Conservation (phyloP, 2,797 vertebrate species). For the Hybognathus amarus region DNA sequence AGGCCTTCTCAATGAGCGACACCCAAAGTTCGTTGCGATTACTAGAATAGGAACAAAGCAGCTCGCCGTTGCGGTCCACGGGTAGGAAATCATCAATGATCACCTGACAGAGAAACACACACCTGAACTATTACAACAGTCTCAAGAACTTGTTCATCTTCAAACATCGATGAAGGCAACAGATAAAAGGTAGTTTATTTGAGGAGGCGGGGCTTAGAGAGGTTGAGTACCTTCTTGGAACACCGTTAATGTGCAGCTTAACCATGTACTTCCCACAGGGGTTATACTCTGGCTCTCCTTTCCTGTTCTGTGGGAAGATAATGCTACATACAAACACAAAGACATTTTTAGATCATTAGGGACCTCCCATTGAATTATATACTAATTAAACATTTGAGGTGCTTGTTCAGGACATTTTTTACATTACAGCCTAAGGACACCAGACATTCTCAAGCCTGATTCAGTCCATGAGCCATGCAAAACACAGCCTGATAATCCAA, state of each 20-base stretch:
- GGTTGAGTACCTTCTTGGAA: constrained; percentile 88
- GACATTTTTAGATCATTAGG: background rate
- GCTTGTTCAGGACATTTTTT: background rate
- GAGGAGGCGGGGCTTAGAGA: background rate
- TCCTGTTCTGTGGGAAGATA: constrained; percentile 97
- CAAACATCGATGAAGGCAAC: constrained; percentile 1
- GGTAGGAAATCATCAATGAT: constrained; percentile 97
- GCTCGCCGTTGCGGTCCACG: constrained; percentile 91
- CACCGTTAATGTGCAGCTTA: constrained; percentile 98
- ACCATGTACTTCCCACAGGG: constrained; percentile 99
- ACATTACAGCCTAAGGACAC: constrained; percentile 1
- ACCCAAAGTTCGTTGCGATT: constrained; percentile 98
- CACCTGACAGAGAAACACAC: constrained; percentile 76
- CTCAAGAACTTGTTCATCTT: background rate
- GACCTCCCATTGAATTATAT: background rate
- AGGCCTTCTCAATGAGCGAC: constrained; percentile 98
- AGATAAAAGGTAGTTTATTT: background rate
- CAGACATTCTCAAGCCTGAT: background rate
- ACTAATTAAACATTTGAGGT: background rate
- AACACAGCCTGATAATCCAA: background rate
- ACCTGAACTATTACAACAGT: background rate
- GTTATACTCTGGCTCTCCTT: constrained; percentile 95
- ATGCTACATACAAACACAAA: constrained; percentile 77
- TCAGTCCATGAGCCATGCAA: background rate
- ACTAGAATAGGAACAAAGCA: constrained; percentile 98